Evolutionary conservation across 2,113 vertebrate genomes (phyloP).

Genomic region (Ptychochromis oligacanthus): DNA sequence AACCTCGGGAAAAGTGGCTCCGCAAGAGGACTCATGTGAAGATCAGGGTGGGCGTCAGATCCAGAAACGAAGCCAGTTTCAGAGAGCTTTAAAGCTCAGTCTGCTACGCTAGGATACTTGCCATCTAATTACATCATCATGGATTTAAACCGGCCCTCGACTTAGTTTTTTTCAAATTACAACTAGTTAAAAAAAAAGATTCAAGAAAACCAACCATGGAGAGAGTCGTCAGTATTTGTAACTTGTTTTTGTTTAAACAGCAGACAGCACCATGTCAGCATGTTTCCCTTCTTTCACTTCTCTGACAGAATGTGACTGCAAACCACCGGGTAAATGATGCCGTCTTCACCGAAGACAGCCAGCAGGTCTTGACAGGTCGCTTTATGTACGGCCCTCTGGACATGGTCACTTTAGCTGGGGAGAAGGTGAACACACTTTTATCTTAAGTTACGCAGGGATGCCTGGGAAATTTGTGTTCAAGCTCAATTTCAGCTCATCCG

Average conservation of each 20-base stretch:
- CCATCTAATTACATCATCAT: not conserved
- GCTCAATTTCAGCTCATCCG: not conserved
- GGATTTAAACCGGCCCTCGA: not conserved
- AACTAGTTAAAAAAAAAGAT: not conserved
- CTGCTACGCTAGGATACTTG: not conserved
- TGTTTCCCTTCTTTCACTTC: not conserved
- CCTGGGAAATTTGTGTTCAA: not conserved
- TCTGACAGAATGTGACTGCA: conserved; percentile 91
- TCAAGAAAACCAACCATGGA: not conserved
- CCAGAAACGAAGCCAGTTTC: not conserved
- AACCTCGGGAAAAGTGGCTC: conserved; percentile 95
- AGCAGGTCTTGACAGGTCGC: conserved; percentile 88
- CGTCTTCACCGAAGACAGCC: conserved; percentile 89
- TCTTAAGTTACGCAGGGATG: not conserved
- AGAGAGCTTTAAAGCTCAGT: not conserved
- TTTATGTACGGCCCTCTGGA: conserved; percentile 99
- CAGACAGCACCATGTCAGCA: not conserved
- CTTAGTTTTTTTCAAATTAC: not conserved
- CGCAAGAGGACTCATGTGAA: conserved; percentile 94
- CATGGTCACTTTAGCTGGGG: conserved; percentile 97
- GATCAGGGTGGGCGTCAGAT: conserved; percentile 84
- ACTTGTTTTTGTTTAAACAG: not conserved
- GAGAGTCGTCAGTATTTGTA: not conserved
- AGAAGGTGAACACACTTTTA: conserved; percentile 84
- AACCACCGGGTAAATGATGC: conserved; percentile 96